Conservation (phyloP, 2,888 invertebrate genomes). For the Tridacna crocea region DNA sequence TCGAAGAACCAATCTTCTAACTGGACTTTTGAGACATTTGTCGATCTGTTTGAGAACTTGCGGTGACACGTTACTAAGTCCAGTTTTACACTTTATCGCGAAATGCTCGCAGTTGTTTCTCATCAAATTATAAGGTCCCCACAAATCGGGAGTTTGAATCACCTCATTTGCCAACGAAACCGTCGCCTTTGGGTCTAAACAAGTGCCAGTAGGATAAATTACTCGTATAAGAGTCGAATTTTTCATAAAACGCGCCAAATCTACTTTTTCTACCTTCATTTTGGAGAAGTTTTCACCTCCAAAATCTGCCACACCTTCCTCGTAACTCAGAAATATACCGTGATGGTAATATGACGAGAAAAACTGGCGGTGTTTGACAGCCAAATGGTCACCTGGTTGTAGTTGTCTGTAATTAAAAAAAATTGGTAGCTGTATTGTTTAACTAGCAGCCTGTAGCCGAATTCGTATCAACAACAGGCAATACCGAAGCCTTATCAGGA, state of each 20-base stretch:
- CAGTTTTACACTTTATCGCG: constrained; percentile 30
- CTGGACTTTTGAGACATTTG: constrained; percentile 7
- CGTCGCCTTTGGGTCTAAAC: constrained; percentile 31
- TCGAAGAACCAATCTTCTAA: not conserved
- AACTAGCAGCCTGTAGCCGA: no score
- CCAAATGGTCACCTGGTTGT: constrained; percentile 42
- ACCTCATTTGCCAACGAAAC: constrained; percentile 26
- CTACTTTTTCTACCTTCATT: constrained; percentile 1
- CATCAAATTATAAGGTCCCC: constrained; percentile 25
- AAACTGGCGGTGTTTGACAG: constrained; percentile 24
- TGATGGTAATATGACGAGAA: constrained; percentile 47
- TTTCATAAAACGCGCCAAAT: constrained; percentile 13
- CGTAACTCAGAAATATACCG: constrained; percentile 42
- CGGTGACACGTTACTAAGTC: not conserved
- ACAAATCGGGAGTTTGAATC: constrained; percentile 13
- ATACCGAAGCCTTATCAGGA: no score
- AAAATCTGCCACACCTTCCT: constrained; percentile 45
- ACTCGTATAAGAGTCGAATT: constrained; percentile 30
- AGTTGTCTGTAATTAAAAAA: not conserved
- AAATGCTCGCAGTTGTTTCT: constrained; percentile 36
- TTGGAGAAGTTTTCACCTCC: constrained; percentile 24
- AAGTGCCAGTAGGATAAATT: constrained; percentile 19
- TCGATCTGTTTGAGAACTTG: constrained; percentile 20
- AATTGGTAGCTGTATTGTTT: not conserved
- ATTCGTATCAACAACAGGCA: no score